Conservation (phyloP, 2,797 vertebrate genomes). For the Thunnus albacares region DNA sequence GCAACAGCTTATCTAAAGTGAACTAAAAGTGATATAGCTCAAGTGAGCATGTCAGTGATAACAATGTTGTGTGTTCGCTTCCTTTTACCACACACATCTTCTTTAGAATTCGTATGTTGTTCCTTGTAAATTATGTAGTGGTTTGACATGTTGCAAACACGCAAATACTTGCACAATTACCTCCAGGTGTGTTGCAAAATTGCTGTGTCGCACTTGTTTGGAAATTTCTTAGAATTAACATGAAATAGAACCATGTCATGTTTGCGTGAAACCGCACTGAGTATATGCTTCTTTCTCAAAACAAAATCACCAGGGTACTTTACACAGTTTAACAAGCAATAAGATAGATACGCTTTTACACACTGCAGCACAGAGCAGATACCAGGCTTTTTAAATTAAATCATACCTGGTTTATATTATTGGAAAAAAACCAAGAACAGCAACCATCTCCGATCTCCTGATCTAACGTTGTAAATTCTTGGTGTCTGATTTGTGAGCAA, state of each 20-base stretch:
- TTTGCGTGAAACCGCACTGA: background rate
- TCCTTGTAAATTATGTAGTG: constrained; percentile 28
- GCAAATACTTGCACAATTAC: constrained; percentile 7
- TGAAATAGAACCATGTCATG: background rate
- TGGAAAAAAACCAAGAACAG: background rate
- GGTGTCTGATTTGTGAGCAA: background rate
- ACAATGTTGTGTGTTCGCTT: constrained; percentile 13
- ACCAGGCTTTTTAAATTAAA: constrained; percentile 1
- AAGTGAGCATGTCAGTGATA: constrained; percentile 4
- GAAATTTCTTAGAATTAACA: background rate
- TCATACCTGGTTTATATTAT: background rate
- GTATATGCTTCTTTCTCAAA: background rate
- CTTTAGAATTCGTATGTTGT: constrained; percentile 36
- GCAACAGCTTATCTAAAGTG: constrained; percentile 52
- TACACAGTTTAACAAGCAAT: background rate
- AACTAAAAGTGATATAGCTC: constrained; percentile 21
- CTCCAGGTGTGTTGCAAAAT: constrained; percentile 35
- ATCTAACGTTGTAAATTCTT: background rate
- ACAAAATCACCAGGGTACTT: background rate
- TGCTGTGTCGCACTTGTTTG: background rate
- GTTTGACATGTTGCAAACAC: constrained; percentile 42
- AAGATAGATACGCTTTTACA: background rate
- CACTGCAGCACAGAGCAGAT: constrained; percentile 7
- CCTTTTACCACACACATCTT: constrained; percentile 36
- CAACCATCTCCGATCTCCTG: background rate